Conservation (phyloP, 92 coral and sea anemone species). For the Zoanthus gigantus region DNA sequence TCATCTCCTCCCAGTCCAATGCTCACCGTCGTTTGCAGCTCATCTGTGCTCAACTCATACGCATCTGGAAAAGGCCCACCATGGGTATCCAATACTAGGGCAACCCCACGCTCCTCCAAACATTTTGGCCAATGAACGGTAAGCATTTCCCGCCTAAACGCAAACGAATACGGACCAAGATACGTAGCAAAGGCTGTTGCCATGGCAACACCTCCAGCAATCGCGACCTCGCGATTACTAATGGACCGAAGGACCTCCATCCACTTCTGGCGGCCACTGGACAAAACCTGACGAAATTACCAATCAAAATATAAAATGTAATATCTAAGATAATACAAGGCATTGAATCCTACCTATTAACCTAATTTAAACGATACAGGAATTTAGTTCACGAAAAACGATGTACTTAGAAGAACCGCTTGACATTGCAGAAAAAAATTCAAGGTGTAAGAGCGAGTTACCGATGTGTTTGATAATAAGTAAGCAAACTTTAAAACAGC, state of each 20-base stretch:
- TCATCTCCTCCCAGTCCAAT: constrained; percentile 23
- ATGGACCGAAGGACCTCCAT: constrained; percentile 78
- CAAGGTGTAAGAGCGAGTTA: too few relatives aligned
- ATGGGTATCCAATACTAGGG: constrained; percentile 81
- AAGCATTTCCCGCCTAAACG: constrained; percentile 94
- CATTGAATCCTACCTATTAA: not conserved
- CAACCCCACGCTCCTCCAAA: constrained; percentile 96
- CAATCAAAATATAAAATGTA: not conserved
- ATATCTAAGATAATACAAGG: not conserved
- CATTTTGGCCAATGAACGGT: constrained; percentile 94
- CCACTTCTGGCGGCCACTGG: constrained; percentile 99
- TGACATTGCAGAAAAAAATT: too few relatives aligned
- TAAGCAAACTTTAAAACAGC: too few relatives aligned
- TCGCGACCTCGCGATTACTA: constrained; percentile 87
- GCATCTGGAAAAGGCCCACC: constrained; percentile 70
- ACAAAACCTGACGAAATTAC: constrained; percentile 69
- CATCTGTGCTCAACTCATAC: constrained; percentile 59
- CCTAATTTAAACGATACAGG: not conserved
- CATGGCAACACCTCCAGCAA: constrained; percentile 96
- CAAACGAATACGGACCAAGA: constrained; percentile 93
- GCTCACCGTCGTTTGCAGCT: constrained; percentile 51
- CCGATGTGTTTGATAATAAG: too few relatives aligned
- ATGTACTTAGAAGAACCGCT: too few relatives aligned
- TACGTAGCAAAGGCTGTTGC: constrained; percentile 98
- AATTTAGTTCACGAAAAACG: not conserved